A percentile compares a stretch with the other conserved stretches of the same genome.
Conservation (phyloP, 2,113 vertebrate genomes). For the Chionomys nivalis region DNA sequence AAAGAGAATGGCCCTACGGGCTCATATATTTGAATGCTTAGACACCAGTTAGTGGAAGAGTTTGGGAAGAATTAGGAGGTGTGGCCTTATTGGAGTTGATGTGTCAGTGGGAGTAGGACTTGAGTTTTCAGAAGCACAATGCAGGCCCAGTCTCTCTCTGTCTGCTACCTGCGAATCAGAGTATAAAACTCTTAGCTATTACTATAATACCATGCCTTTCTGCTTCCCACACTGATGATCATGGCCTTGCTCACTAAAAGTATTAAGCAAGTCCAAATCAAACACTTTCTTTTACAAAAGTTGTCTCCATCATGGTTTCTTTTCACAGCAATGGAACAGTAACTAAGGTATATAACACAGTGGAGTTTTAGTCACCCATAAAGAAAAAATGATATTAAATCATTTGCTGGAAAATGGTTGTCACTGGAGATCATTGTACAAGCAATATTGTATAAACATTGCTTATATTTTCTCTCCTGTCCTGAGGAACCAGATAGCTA, state of each 20-base stretch:
- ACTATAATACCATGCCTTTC: neutral
- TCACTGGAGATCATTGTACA: neutral
- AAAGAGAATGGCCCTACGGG: neutral
- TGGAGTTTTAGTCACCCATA: neutral
- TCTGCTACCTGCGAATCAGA: neutral
- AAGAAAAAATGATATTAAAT: neutral
- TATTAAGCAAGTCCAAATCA: neutral
- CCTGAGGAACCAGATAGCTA: neutral
- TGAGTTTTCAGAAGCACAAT: neutral
- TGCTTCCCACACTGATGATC: neutral
- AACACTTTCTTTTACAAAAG: neutral
- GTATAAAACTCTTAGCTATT: neutral
- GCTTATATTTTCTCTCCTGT: too few species aligned
- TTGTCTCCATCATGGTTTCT: neutral
- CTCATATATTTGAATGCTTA: neutral
- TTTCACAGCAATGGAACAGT: neutral
- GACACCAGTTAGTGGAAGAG: neutral
- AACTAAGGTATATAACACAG: neutral
- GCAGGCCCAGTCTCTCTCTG: neutral
- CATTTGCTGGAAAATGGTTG: neutral
- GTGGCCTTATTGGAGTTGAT: neutral
- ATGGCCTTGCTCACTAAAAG: neutral
- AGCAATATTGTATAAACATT: neutral
- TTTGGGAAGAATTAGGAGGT: neutral
- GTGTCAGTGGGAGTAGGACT: too few species aligned